A percentile compares a stretch with the other conserved stretches of the same genome.
Conservation (phyloP, 1,140 invertebrate genomes). For the Solenopsis invicta region DNA sequence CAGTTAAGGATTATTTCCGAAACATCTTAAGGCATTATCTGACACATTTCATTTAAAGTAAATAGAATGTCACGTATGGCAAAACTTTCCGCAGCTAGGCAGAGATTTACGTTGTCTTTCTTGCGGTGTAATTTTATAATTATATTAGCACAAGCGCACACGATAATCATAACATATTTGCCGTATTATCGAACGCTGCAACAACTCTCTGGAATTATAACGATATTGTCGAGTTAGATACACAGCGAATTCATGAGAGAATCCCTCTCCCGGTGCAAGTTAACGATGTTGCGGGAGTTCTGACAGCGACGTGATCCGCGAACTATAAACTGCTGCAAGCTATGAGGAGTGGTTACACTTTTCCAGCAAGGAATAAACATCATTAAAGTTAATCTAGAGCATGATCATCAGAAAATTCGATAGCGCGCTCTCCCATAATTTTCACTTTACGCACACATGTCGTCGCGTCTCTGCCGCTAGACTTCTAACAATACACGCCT, state of each 20-base stretch:
- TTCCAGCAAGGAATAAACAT: constrained; percentile 31
- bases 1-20: not conserved
- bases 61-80: not conserved
- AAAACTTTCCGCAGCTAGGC: not conserved
- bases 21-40: not conserved
- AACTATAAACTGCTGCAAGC: constrained; percentile 42
- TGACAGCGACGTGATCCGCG: constrained; percentile 32
- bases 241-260: constrained; percentile 24
- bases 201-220: constrained; percentile 31
- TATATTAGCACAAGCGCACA: not conserved
- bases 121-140: constrained; percentile 10
- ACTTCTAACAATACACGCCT: not conserved
- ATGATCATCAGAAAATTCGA: not conserved
- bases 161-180: constrained; percentile 40
- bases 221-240: constrained; percentile 30
- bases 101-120: constrained; percentile 2
- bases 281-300: constrained; percentile 54
- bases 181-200: constrained; percentile 22
- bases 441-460: constrained; percentile 1
- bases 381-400: constrained; percentile 41
- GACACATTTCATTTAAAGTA: not conserved
- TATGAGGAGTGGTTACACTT: constrained; percentile 32
- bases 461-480: not conserved
- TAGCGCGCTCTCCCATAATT: not conserved
- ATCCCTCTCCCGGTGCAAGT: constrained; percentile 20